Evolutionary conservation across 2,888 invertebrate genomes (phyloP), one percentile per base, ranked within the genome.

Genomic region (Rhamnusium bicolor): DNA sequence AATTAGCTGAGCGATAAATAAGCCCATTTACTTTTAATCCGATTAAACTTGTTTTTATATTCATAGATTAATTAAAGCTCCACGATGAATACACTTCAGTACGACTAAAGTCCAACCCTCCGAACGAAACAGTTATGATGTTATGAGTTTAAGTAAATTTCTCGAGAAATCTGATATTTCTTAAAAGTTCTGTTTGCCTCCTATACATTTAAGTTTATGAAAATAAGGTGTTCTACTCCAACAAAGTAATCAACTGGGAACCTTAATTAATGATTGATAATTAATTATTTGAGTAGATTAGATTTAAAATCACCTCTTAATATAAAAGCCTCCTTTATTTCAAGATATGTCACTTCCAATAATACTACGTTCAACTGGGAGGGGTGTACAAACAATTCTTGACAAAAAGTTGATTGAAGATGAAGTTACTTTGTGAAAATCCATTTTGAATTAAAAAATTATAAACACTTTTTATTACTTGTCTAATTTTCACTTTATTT

Each of bases 1-100:
- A 61, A 24, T 61, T 61, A 46, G n/a, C 1, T 46, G 60, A 16
- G 29, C 40, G 58, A 21, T 61, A 61, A 61, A 61, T 46, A 40
- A 46, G 14, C 18, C n/a, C 46, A n/a, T 18, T 18, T 12, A 12
- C 40, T 60, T 18, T 60, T 60, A 60, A 60, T 60, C 21, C 40
- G 12, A 12, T 40, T 21, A 60, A n/a, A 32, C 10, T 14, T 60
- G 40, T 32, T 46, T 46, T 60, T 60, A 46, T 60, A 21, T 6
- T 58, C 58, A 29, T 32, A 58, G 29, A 58, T 27, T 24, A 58
- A 27, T 58, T 16, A 58, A 58, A 29, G 29, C 58, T 16, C 29
- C 58, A 27, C 27, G n/a, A n/a, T 32, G 58, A 58, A 60, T 24
- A 32, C 19, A 40, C 12, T 60, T 40, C 19, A 32, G 40, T 14